A percentile compares a stretch with the other conserved stretches of the same genome.
Conservation (phyloP, 2,888 invertebrate species). For the Tiliacea citrago region DNA sequence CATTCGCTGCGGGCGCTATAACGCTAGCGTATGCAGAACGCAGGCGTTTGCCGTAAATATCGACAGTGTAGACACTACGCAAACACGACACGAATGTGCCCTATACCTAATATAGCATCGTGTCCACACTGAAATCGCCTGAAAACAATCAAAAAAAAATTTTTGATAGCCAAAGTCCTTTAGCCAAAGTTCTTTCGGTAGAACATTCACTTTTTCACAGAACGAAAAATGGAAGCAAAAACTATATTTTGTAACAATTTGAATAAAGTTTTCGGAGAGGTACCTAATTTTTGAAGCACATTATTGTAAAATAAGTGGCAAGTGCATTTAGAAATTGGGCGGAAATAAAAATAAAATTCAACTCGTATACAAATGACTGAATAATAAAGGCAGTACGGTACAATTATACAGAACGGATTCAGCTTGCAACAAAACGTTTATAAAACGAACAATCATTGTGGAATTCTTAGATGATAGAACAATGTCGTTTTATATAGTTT, state of each 20-base stretch:
- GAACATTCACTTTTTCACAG: constrained; percentile 1
- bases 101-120: constrained; percentile 5
- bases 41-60: constrained; percentile 41
- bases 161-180: constrained; percentile 6
- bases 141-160: background rate
- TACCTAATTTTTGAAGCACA: constrained; percentile 6
- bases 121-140: constrained; percentile 2
- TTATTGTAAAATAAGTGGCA: background rate
- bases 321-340: background rate
- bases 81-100: constrained; percentile 28
- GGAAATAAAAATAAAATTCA: constrained; percentile 18
- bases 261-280: background rate
- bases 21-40: constrained; percentile 27
- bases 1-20: constrained; percentile 41
- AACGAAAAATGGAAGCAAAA: background rate
- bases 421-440: constrained; percentile 15
- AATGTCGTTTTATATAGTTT: constrained; percentile 6
- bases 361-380: background rate
- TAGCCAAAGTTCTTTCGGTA: background rate
- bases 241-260: constrained; percentile 1
- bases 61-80: constrained; percentile 27
- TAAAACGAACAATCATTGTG: constrained; percentile 12
- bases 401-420: constrained; percentile 3
- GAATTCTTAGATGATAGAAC: constrained; percentile 1
- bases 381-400: background rate